These are phyloP conservation scores for Caenorhabditis doughertyi DNA, from an alignment of 2,888 invertebrate species.

Conservation along the genomic window DNA sequence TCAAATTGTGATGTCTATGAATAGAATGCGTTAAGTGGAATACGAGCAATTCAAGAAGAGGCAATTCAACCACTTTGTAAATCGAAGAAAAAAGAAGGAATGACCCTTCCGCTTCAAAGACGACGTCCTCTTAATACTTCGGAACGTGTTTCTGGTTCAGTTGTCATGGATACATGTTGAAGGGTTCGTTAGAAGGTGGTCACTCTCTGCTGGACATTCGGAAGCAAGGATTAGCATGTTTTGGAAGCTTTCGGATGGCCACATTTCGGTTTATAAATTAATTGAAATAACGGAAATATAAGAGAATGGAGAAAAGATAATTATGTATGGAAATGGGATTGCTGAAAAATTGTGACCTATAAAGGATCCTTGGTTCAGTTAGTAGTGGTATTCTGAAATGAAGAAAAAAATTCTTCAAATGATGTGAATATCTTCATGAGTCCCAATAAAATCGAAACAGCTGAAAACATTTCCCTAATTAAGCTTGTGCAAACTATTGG, in stretches of 20 bases:
- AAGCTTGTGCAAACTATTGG: too few species aligned
- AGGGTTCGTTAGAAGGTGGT: too few species aligned
- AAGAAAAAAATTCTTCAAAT: too few species aligned
- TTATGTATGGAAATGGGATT: too few species aligned
- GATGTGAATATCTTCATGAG: too few species aligned
- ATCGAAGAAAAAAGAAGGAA: slow-evolving; percentile 21
- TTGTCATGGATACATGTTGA: slow-evolving; percentile 51
- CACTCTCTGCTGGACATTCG: slow-evolving; percentile 2
- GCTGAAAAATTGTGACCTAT: too few species aligned
- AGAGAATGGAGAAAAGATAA: neutral
- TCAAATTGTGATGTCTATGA: slow-evolving; percentile 3
- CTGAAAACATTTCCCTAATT: too few species aligned
- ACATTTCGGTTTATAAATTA: neutral
- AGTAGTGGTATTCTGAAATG: too few species aligned
- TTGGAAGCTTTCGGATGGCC: neutral
- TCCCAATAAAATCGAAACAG: too few species aligned
- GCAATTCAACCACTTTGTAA: slow-evolving; percentile 29
- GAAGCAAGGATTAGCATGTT: slow-evolving; percentile 28
- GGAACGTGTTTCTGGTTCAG: slow-evolving; percentile 56
- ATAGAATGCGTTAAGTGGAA: slow-evolving; percentile 29
- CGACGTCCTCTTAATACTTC: slow-evolving; percentile 24
- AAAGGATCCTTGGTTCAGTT: too few species aligned
- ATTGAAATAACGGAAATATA: neutral
- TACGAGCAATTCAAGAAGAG: slow-evolving; percentile 22
- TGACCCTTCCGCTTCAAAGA: slow-evolving; percentile 62